These are phyloP conservation scores for Asarcornis scutulata DNA, from an alignment of 2,113 vertebrate species.

Conservation along the genomic window DNA sequence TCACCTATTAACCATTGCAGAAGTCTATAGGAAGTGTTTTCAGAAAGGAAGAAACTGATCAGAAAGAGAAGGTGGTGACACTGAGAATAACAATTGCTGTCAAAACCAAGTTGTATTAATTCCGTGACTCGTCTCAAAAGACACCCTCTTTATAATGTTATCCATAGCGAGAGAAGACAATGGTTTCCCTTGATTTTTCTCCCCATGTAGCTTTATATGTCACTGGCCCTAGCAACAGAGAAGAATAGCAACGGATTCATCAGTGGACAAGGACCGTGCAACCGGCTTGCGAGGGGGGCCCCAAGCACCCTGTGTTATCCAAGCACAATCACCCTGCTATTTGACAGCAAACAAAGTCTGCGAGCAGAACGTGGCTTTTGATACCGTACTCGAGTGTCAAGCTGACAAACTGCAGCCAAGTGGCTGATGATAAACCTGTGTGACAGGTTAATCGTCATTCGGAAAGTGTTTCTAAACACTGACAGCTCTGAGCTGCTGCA, in stretches of 20 bases:
- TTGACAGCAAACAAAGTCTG: neutral
- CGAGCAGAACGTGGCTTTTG: neutral
- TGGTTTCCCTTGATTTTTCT: conserved; percentile 5
- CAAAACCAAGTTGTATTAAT: neutral
- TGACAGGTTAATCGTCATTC: accelerated
- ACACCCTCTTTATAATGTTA: conserved; percentile 39
- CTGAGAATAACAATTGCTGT: conserved; percentile 35
- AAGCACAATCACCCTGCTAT: neutral
- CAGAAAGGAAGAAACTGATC: neutral
- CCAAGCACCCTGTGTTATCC: neutral
- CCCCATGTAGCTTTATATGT: neutral
- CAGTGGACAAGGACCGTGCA: neutral
- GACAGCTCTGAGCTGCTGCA: neutral
- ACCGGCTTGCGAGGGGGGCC: neutral
- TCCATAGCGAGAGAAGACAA: conserved; percentile 16
- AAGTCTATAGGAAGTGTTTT: neutral
- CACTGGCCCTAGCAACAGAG: conserved; percentile 41
- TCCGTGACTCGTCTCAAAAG: conserved; percentile 23
- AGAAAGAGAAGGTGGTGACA: accelerated
- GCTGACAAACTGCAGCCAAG: neutral
- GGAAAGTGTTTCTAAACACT: neutral
- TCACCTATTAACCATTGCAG: neutral
- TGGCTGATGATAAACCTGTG: neutral
- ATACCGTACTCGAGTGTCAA: neutral
- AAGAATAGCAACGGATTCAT: conserved; percentile 27